Base-by-base conservation (phyloP, 2,113 vertebrate genomes). In the Nothobranchius kuhntae region DNA sequence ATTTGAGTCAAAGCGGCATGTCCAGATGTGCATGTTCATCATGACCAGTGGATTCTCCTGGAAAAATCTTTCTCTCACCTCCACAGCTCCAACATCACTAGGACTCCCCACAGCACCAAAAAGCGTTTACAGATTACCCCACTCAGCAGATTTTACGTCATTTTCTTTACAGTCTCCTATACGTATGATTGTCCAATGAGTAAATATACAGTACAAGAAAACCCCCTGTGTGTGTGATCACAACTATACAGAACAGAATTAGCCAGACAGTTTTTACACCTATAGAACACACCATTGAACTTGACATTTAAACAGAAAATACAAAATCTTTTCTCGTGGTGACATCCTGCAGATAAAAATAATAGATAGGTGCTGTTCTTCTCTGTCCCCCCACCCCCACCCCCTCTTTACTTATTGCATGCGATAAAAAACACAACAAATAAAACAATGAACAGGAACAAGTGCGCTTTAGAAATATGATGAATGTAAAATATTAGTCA, bases 181-280 rank as follows among this genome's bases (percentile, higher is more conserved):
- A 87, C 51, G 21, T 71, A 80, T 91, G 90, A 91, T 91, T 91
- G 90, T 91, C 90, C 90, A 88, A 86, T 91, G 87, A 90, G 82
- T 87, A 86, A 80, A 87, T 91, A 85, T 90, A 91, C 90, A 91
- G 90, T 91, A 91, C 90, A 86, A 88, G 88, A 91, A 91, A 89
- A 89, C 91, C 86, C 89, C 91, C 89, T 91, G 89, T 90, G 83
- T 84, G 87, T 84, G 87, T 87, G 78, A 86, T 88, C 87, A 91
- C 81, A 53, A 89, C 83, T 89, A 89, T 88, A 88, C 85, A 84
- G 89, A 88, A 90, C 87, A 89, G 82, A 87, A 85, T 85, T 82
- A 90, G 87, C 85, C 86, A 91, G 84, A 90, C 81, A 82, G 78
- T 90, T 91, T 93, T 73, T 90, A 93, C 91, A 92, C 81, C 81